Evolutionary conservation across 2,113 vertebrate genomes (phyloP), one percentile per base, ranked within the genome.

Genomic region (Rallus limicola): DNA sequence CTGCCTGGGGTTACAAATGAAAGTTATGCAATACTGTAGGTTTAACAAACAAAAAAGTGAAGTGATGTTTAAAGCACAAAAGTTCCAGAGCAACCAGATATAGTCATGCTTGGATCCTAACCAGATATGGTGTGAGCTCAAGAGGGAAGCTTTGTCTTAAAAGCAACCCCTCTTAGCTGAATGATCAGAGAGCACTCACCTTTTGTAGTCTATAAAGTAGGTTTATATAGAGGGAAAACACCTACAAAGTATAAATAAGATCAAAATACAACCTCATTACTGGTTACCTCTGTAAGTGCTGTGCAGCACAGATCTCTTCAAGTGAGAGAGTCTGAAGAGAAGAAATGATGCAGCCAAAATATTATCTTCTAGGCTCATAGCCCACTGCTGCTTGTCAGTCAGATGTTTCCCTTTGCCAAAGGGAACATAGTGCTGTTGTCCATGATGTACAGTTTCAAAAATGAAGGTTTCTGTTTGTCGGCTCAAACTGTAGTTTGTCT

Each of bases 231-330:
- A 74, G 28, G 23, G 25, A 80, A 90, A 92, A 71, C 48, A 82
- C 72, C 63, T 59, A 77, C 63, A 91, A 91, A 91, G 67, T 74
- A 69, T 86, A 94, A 96, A 95, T 68, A 93, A 80, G 75, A 90
- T 91, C 85, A 94, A 96, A 94, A 93, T 70, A 36, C 84, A 90
- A 42, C 85, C 68, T 97, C 82, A 86, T 95, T 95, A 94, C 82
- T 0, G 1, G 79, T 80, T 94, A 80, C 84, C 67, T 86, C 80
- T 28, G 50, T 87, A 95, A 90, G 86, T 63, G 53, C 31, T 93
- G 67, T 40, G 71, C 79, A 52, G 36, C 50, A 42, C 87, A 86
- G 55, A 92, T 79, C 59, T 83, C 68, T 88, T 88, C 7, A 46
- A 59, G 55, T 88, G 60, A 85, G 63, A 90, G n/a, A 63, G 92